phyloP scores from a whole-genome alignment of 2,888 invertebrate species.

The Griposia aprilina region DNA sequence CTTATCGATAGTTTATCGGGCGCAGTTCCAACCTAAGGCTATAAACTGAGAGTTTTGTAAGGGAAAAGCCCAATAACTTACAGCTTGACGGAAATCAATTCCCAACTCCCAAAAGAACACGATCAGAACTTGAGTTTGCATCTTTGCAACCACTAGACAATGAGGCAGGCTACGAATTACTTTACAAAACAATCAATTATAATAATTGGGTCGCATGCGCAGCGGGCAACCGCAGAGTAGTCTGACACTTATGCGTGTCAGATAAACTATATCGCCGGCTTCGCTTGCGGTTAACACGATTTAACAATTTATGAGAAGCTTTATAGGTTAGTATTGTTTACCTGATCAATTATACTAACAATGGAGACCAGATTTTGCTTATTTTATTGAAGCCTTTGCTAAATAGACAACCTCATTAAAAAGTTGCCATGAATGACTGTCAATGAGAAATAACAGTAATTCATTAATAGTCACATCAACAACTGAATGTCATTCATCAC shows the following conservation, averaged over 20 bases:
- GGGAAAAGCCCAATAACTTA: neutral
- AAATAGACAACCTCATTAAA: neutral
- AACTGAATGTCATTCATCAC: neutral
- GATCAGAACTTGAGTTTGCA: neutral
- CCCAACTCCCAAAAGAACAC: constrained; percentile 3
- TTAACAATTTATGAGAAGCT: constrained; percentile 56
- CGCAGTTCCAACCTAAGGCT: constrained; percentile 18
- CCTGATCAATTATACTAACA: constrained; percentile 43
- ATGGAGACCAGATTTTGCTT: constrained; percentile 28
- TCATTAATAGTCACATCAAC: too few species aligned
- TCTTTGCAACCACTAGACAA: constrained; percentile 30
- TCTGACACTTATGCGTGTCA: constrained; percentile 64
- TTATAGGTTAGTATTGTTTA: constrained; percentile 62
- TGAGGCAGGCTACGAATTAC: constrained; percentile 44
- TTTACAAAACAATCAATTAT: constrained; percentile 66
- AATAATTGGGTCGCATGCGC: constrained; percentile 73
- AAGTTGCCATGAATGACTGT: neutral
- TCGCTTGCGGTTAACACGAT: constrained; percentile 64
- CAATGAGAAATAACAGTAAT: too few species aligned
- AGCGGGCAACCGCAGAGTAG: constrained; percentile 72
- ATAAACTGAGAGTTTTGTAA: constrained; percentile 26
- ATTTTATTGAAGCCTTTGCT: neutral
- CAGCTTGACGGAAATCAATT: neutral
- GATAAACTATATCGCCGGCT: constrained; percentile 62
- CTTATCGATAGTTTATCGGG: constrained; percentile 37